Conservation (phyloP, 2,113 vertebrate genomes). For the Oophaga pumilio region DNA sequence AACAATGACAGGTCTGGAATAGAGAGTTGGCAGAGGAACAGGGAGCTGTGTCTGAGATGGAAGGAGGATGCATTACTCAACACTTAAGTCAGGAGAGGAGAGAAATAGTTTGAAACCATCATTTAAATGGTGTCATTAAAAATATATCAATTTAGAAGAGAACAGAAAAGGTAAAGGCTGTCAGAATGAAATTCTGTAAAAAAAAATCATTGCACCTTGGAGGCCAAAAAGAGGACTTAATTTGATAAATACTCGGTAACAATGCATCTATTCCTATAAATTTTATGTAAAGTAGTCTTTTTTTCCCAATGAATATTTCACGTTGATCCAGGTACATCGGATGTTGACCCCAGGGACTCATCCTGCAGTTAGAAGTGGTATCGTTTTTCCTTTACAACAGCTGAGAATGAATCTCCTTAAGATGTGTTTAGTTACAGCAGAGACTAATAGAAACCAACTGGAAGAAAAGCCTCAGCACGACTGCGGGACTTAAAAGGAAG, state of each 20-base stretch:
- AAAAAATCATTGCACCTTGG: no score
- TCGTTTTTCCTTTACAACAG: conserved; percentile 14
- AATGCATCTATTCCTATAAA: neutral
- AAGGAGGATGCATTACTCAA: no score
- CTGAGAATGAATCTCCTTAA: conserved; percentile 17
- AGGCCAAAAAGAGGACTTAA: no score
- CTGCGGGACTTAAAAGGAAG: neutral
- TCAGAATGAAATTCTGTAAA: no score
- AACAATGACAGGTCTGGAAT: no score
- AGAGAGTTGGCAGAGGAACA: no score
- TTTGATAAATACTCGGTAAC: neutral
- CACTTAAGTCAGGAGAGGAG: no score
- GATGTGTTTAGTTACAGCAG: conserved; percentile 22
- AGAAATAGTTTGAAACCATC: no score
- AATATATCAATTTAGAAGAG: no score
- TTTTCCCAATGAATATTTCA: neutral
- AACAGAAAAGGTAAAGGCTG: no score
- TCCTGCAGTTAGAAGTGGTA: neutral
- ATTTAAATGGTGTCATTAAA: no score
- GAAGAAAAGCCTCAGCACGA: conserved; percentile 2
- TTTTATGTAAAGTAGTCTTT: neutral
- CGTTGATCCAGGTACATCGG: conserved; percentile 13
- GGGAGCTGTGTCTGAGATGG: no score
- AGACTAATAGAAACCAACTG: conserved; percentile 41
- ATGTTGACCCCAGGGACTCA: neutral